These are phyloP conservation scores for Aphis gossypii DNA, from an alignment of 1,140 invertebrate species.

Conservation along the genomic window DNA sequence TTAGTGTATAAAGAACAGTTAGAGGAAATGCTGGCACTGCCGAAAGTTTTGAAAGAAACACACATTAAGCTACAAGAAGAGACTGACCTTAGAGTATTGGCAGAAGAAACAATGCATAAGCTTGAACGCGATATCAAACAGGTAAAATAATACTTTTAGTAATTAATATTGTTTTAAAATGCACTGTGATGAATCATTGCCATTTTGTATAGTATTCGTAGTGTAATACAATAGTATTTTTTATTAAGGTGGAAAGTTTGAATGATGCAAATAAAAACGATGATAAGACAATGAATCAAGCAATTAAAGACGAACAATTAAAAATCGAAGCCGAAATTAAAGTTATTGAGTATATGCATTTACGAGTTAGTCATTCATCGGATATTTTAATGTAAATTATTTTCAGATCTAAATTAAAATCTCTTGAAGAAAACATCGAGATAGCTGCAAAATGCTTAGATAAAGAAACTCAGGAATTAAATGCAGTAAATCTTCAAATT, in stretches of 20 bases:
- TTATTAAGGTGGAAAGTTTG: not conserved
- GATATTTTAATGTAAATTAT: too few relatives aligned
- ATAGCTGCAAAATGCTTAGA: not conserved
- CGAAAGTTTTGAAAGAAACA: not conserved
- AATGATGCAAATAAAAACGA: not conserved
- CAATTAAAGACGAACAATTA: not conserved
- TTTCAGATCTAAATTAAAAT: not conserved
- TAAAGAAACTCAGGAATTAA: not conserved
- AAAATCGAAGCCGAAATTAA: not conserved
- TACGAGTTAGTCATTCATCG: not conserved
- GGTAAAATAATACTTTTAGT: not conserved
- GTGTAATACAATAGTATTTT: not conserved
- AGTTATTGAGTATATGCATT: not conserved
- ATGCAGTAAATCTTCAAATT: not conserved
- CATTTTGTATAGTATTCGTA: not conserved
- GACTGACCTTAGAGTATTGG: not conserved
- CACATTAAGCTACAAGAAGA: slow-evolving; percentile 38
- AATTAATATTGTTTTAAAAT: not conserved
- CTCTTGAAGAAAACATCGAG: not conserved
- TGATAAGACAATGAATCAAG: not conserved
- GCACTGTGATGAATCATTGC: not conserved
- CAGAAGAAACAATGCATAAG: not conserved
- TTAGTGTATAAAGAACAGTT: not conserved
- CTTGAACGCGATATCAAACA: not conserved
- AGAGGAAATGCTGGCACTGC: slow-evolving; percentile 2